Evolutionary conservation across 2,888 invertebrate genomes (phyloP), one percentile per base, ranked within the genome.

Genomic region (Eristalis tenax): DNA sequence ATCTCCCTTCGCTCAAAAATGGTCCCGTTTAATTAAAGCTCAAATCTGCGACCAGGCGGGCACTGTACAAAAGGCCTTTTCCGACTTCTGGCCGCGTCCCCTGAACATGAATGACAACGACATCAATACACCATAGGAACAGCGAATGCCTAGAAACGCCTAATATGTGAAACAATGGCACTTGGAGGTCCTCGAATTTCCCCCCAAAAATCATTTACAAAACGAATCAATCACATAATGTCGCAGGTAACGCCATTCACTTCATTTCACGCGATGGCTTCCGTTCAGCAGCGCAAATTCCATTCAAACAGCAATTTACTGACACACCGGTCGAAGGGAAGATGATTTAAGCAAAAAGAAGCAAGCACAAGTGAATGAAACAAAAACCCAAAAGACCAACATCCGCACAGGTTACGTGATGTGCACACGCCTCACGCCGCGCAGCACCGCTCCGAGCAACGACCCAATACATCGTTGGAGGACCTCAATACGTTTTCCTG

Each of bases 401-500:
- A 50, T 50, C 18, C 50, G 50, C 50, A 50, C 50, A 50, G 50
- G 50, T 50, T 50, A 18, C 50, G 50, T n/a, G 43, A 15, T 43
- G 43, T 43, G 15, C 43, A 43, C 43, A 43, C 43, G 15, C 50
- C 18, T n/a, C 43, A 50, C 43, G n/a, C 43, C 6, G 6, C 50
- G n/a, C 13, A 1, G 15, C 43, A 0, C 13, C 26, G 2, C 26
- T 2, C 26, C 26, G 3, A 15, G 43, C 43, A 3, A 28, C 56
- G 38, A 63, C 64, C 40, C 40, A 40, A 65, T 78, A 71, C 28
- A 71, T 78, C 38, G 57, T n/a, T 15, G 3, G 4, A 23, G 18
- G 69, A 63, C 38, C 78, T 40, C 64, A 65, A 78, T 71, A 57
- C 57, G 70, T 26, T 78, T 57, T 38, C 63, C 22, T 40, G 22